Evolutionary conservation across 2,888 invertebrate species (phyloP).

Genomic region (Uropetala carovei): DNA sequence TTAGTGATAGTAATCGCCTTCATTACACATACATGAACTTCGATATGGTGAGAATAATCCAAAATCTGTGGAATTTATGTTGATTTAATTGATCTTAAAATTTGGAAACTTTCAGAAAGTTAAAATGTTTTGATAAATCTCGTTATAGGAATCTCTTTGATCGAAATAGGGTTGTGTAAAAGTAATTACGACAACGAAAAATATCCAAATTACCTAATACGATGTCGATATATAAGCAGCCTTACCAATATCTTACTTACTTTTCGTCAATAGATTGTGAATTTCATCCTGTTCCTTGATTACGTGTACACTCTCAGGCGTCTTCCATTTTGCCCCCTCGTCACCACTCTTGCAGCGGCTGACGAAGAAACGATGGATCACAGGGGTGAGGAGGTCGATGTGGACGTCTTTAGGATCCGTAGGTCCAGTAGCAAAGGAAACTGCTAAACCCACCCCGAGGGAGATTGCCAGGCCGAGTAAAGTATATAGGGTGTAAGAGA

Average conservation of each 20-base stretch:
- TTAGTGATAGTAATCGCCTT: too few species aligned
- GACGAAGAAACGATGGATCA: slow-evolving; percentile 78
- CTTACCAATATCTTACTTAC: background rate
- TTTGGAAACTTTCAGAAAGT: too few species aligned
- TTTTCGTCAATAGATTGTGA: background rate
- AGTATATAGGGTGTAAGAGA: slow-evolving; percentile 89
- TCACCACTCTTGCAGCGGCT: slow-evolving; percentile 64
- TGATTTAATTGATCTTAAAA: too few species aligned
- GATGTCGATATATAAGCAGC: too few species aligned
- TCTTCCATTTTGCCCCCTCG: background rate
- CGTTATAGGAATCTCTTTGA: too few species aligned
- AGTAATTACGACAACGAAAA: too few species aligned
- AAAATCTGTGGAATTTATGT: too few species aligned
- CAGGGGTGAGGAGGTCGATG: slow-evolving; percentile 81
- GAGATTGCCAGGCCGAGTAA: slow-evolving; percentile 83
- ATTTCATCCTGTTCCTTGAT: background rate
- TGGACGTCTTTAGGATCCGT: slow-evolving; percentile 79
- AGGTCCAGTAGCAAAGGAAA: slow-evolving; percentile 82
- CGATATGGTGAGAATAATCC: too few species aligned
- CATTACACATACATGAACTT: too few species aligned
- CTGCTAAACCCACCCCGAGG: slow-evolving; percentile 81
- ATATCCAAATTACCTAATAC: too few species aligned
- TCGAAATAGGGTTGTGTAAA: too few species aligned
- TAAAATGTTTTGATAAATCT: too few species aligned
- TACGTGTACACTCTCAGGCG: background rate